Conservation (phyloP, 2,797 vertebrate genomes). For the Parauchenoglanis punctatus region DNA sequence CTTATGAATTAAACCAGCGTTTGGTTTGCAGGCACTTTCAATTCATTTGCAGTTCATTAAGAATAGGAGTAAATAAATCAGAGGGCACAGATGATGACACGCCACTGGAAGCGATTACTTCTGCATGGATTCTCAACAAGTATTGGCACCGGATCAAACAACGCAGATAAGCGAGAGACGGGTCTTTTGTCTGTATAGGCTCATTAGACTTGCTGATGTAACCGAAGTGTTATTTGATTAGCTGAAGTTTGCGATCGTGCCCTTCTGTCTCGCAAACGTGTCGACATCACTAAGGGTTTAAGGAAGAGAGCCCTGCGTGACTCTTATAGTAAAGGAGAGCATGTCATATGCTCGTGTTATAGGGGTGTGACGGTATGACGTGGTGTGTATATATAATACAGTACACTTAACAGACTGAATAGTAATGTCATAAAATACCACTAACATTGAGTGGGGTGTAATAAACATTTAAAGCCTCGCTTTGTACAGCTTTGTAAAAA, state of each 20-base stretch:
- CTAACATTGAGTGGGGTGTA: neutral
- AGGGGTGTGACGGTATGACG: neutral
- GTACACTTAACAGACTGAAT: neutral
- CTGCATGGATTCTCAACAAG: conserved; percentile 55
- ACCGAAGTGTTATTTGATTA: neutral
- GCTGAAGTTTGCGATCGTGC: neutral
- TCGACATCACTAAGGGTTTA: neutral
- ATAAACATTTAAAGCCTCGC: neutral
- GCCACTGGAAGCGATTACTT: conserved; percentile 70
- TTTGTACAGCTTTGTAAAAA: neutral
- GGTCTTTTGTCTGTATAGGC: conserved; percentile 25
- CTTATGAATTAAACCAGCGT: neutral
- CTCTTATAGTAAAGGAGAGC: neutral
- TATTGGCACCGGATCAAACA: conserved; percentile 7
- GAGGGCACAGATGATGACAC: conserved; percentile 32
- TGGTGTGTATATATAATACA: too few species aligned
- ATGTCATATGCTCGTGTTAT: too few species aligned
- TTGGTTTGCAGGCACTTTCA: neutral
- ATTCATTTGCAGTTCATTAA: neutral
- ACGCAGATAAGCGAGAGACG: neutral
- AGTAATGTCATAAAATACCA: neutral
- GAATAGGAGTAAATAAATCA: neutral
- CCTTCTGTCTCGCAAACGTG: conserved; percentile 1
- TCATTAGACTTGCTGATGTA: conserved; percentile 14
- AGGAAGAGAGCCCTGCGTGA: too few species aligned